Evolutionary conservation across 2,797 vertebrate species (phyloP), one percentile per base, ranked within the genome.

Genomic region (Ctenosaura bakeri): DNA sequence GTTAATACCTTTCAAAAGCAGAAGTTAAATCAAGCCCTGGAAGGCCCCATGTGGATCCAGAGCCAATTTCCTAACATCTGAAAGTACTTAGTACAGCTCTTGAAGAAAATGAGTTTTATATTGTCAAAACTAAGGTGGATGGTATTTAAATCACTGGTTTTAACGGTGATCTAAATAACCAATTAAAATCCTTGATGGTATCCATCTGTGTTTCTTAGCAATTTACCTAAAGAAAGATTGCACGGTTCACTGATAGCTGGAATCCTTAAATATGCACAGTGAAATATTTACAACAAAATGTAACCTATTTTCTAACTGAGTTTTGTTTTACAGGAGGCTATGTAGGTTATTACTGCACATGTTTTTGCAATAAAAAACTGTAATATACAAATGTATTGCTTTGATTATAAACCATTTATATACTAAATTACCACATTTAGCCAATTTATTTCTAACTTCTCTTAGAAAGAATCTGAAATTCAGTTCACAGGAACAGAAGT

Each of bases 141-240:
- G 83, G 73, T 56, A 78, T 83, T 88, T 83, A 88, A 59, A 90
- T 88, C 50, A 56, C 73, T 84, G 32, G 79, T 69, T 83, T 87
- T 88, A 88, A 90, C 35, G 66, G 56, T 90, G 90, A 90, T 84
- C 87, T 90, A 87, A 90, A 90, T 87, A 90, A 90, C 85, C 80
- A 88, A 87, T 84, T 87, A 90, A 90, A 88, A 87, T 87, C 35
- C 20, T 87, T 83, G 86, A 87, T 79, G 73, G 90, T 78, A 87
- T 83, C 90, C 85, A 90, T 90, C 90, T 90, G 80, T 90, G 90
- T 46, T 87, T 78, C 74, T 86, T 78, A 84, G 80, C 73, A 83
- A 90, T 88, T 87, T 87, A 59, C 73, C 20, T 26, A 56, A 66
- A 83, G 81, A 90, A 84, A 78, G 85, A 87, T 71, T 88, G 62